Percentiles rank a stretch among this genome's conserved stretches.
phyloP scores from a whole-genome alignment of 2,888 invertebrate genomes.

The Alloplasta piceator region DNA sequence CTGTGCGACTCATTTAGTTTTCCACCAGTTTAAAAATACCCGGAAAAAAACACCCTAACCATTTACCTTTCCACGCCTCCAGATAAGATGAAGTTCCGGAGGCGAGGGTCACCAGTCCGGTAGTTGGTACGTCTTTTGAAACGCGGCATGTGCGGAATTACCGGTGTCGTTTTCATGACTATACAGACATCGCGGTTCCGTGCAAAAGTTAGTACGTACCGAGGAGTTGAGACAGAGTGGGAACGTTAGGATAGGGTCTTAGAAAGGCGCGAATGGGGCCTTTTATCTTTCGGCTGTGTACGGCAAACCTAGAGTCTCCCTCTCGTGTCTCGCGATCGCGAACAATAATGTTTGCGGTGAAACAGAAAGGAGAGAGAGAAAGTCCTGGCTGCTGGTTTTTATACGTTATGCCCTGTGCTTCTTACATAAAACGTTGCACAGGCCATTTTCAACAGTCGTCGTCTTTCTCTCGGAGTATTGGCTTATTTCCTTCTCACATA shows the following conservation, averaged over 20 bases:
- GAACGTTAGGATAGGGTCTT: conserved; percentile 16
- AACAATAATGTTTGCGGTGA: conserved; percentile 62
- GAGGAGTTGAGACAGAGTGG: background rate
- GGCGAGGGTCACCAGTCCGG: no score
- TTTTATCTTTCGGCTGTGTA: conserved; percentile 39
- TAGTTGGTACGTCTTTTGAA: no score
- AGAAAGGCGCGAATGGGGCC: conserved; percentile 39
- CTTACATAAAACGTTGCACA: conserved; percentile 72
- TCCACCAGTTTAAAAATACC: no score
- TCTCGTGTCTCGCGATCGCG: conserved; percentile 47
- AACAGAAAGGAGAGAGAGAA: conserved; percentile 61
- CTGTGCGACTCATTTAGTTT: no score
- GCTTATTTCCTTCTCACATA: conserved; percentile 39
- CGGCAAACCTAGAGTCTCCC: background rate
- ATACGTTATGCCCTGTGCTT: conserved; percentile 64
- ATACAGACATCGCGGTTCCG: conserved; percentile 2
- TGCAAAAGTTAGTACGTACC: background rate
- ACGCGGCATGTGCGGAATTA: no score
- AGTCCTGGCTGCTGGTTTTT: conserved; percentile 58
- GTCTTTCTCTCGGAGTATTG: conserved; percentile 43
- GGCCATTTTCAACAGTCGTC: conserved; percentile 49
- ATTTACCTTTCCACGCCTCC: no score
- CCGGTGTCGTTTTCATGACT: background rate
- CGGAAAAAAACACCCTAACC: no score
- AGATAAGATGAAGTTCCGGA: no score